Base-by-base conservation (phyloP, 2,113 vertebrate species). In the Mugil cephalus region DNA sequence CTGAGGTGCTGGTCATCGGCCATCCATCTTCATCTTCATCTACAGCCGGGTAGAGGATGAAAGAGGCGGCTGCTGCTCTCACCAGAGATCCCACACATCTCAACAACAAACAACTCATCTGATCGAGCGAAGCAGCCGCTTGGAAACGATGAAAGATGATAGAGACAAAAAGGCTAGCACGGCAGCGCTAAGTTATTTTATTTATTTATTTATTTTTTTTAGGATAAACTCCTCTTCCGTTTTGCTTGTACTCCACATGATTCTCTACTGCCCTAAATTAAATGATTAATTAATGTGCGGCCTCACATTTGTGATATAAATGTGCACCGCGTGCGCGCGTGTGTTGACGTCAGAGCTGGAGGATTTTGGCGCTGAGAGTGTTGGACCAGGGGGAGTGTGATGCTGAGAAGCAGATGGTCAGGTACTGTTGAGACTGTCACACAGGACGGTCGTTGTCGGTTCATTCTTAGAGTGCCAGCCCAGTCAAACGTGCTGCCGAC, bases 401-500 rank as follows among this genome's bases (percentile, higher is more conserved):
- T 84, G 89, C 91, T 91, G 92, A 48, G 92, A 82, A 92, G 82
- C 92, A 94, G 92, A 93, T 93, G 92, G 93, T 68, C 83, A 76
- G 85, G 84, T 87, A 76, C 65, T 47, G 82, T 73, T 59, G 68
- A 71, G 59, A 30, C 78, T 77, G 71, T 77, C 83, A 68, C 64
- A 55, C 74, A 38, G 69, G 69, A 89, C 65, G 14, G 43, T 52
- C 79, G 54, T 76, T 77, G 83, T 88, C 67, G 35, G 47, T 59
- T 73, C 68, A 52, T 55, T 83, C 63, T 78, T 77, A 21, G 84
- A 73, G 76, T 48, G 68, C 12, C 55, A 66, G 76, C 79, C 58
- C 53, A 73, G 54, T 43, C 61, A 68, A 87, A 84, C 48, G 9
- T 42, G 71, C 56, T 66, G 11, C 19, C 74, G 80, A 67, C 56